A percentile compares a stretch with the other conserved stretches of the same genome.
Conservation (phyloP, 2,113 vertebrate species). For the Lycocorax pyrrhopterus region DNA sequence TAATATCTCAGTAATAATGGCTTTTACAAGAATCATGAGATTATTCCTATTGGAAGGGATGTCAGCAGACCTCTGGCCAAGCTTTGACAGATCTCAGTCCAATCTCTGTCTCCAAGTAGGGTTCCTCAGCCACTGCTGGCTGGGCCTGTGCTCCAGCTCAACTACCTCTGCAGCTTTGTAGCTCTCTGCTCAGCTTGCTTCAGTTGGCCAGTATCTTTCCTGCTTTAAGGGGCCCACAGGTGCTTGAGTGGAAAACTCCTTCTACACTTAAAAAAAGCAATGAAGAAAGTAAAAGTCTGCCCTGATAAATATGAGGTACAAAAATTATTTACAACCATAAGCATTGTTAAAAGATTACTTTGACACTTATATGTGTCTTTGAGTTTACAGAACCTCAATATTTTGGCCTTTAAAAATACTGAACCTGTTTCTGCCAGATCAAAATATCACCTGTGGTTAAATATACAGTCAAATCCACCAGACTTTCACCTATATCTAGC, state of each 20-base stretch:
- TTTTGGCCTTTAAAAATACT: background rate
- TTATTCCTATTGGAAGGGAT: background rate
- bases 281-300: background rate
- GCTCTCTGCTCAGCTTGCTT: background rate
- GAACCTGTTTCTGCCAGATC: background rate
- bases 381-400: rapidly evolving
- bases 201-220: background rate
- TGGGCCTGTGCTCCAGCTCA: background rate
- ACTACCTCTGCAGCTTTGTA: background rate
- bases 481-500: background rate
- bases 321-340: background rate
- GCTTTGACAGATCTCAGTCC: background rate
- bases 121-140: background rate
- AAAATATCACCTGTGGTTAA: background rate
- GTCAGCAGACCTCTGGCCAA: background rate
- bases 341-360: background rate
- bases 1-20: background rate
- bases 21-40: background rate
- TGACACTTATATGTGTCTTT: background rate
- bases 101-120: background rate
- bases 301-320: background rate
- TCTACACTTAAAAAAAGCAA: background rate
- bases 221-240: background rate
- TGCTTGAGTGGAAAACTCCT: background rate
- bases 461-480: background rate